A percentile compares a stretch with the other conserved stretches of the same genome.
phyloP scores from a whole-genome alignment of 2,797 vertebrate species.

The Onychomys leucogaster region DNA sequence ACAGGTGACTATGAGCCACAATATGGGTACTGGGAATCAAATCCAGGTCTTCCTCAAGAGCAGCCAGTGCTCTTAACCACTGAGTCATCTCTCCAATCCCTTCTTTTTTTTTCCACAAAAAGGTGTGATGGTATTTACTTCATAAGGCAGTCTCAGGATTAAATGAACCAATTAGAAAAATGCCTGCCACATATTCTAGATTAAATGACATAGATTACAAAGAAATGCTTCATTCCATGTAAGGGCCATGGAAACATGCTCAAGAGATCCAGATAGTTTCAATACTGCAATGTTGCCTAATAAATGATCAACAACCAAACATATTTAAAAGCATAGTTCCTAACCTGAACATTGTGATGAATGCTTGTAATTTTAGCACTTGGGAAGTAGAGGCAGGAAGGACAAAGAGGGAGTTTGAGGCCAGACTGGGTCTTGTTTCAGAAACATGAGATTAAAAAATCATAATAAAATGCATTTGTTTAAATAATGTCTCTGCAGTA shows the following conservation, averaged over 20 bases:
- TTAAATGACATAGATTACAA: neutral
- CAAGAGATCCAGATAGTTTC: neutral
- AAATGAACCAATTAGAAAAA: conserved; percentile 24
- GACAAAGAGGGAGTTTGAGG: neutral
- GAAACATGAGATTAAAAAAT: neutral
- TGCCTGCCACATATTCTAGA: neutral
- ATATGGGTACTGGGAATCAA: neutral
- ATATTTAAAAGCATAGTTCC: neutral
- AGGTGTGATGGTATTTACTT: neutral
- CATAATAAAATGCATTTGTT: neutral
- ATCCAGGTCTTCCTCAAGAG: neutral
- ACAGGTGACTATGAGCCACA: neutral
- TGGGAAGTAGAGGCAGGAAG: neutral
- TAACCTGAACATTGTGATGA: neutral
- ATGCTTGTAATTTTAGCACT: neutral
- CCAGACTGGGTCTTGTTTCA: neutral
- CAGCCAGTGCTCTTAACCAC: neutral
- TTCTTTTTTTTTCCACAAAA: neutral
- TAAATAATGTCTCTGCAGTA: conserved; percentile 6
- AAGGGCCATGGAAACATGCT: conserved; percentile 51
- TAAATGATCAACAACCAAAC: conserved; percentile 47
- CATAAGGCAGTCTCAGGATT: conserved; percentile 3
- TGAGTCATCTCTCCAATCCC: neutral
- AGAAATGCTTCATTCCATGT: conserved; percentile 12
- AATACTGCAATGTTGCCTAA: conserved; percentile 46